Evolutionary conservation across 2,888 invertebrate genomes (phyloP).

Genomic region (Dermolepida albohirtum): DNA sequence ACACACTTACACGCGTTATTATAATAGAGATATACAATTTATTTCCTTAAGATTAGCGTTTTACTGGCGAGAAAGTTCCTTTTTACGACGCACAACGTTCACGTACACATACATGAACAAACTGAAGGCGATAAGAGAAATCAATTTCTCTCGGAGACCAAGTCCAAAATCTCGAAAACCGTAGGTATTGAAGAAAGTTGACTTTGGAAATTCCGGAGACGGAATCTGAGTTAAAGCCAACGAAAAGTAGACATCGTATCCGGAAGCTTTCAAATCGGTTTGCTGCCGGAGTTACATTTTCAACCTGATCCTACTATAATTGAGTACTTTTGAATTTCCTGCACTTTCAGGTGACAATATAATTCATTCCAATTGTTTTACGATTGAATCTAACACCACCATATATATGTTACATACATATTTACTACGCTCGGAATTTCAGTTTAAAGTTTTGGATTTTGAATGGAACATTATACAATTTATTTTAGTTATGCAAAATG

Average conservation of each 20-base stretch:
- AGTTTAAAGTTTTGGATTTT: too few species aligned
- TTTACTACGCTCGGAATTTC: too few species aligned
- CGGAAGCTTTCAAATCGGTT: conserved; percentile 26
- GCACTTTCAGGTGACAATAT: conserved; percentile 39
- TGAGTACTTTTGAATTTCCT: conserved; percentile 38
- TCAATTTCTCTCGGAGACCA: conserved; percentile 18
- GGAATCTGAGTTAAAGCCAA: conserved; percentile 26
- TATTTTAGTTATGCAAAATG: too few species aligned
- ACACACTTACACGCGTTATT: conserved; percentile 1
- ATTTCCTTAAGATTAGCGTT: conserved; percentile 36
- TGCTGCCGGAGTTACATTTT: conserved; percentile 25
- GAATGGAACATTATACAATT: too few species aligned
- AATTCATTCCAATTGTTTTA: conserved; percentile 36
- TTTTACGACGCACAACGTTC: conserved; percentile 17
- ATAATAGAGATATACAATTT: conserved; percentile 37
- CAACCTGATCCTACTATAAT: conserved; percentile 39
- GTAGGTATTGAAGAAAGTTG: conserved; percentile 21
- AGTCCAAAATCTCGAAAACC: conserved; percentile 23
- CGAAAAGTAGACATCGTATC: conserved; percentile 36
- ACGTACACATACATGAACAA: conserved; percentile 2
- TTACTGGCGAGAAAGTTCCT: conserved; percentile 26
- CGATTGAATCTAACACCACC: conserved; percentile 12
- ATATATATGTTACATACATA: too few species aligned
- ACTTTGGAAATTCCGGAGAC: conserved; percentile 25
- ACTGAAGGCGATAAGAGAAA: conserved; percentile 28